Base-by-base conservation (phyloP, 2,888 invertebrate genomes). In the Buathra laborator region DNA sequence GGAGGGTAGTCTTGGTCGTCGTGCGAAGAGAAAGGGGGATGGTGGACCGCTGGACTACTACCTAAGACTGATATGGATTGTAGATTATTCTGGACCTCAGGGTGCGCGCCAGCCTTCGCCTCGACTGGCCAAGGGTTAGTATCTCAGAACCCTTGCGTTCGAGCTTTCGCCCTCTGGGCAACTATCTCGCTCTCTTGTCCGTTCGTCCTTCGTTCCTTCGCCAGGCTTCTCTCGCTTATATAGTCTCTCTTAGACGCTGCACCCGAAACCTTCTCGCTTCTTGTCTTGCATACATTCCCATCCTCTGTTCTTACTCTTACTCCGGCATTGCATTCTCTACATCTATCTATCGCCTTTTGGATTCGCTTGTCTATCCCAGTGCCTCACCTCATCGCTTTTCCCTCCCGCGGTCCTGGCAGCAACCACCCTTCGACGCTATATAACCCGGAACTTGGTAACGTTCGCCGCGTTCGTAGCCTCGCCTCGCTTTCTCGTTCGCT, bases 51-150 rank as follows among this genome's bases (percentile, higher is more conserved):
- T 90, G 91, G 92, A 92, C 85, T 93, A 86, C 85, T 71, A 92
- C 90, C 92, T 92, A 93, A 93, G 93, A 93, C 94, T 93, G 93
- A 93, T 93, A 93, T 94, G 94, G 94, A 94, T 94, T 93, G 93
- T 94, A 93, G 93, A 94, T 94, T 94, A 94, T 94, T 94, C 94
- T 93, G 94, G 93, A 93, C 93, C 93, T 93, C 91, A 91, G 93
- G 92, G 92, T 92, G 93, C 91, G 91, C 68, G 29, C 51, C 67
- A 67, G 77, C 76, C 68, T 81, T 84, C 76, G 74, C 81, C 46
- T 79, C 66, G 92, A 92, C 91, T 92, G 93, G 93, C 92, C 93
- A 92, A 93, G 92, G 92, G 92, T 92, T 92, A 92, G 91, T 91
- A 92, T 92, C 92, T 92, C 89, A 78, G 79, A 89, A 88, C 87